Percentiles rank a stretch among this genome's conserved stretches.
These are phyloP conservation scores for Drosophila greeni DNA, from an alignment of 2,888 invertebrate species.

Conservation along the genomic window DNA sequence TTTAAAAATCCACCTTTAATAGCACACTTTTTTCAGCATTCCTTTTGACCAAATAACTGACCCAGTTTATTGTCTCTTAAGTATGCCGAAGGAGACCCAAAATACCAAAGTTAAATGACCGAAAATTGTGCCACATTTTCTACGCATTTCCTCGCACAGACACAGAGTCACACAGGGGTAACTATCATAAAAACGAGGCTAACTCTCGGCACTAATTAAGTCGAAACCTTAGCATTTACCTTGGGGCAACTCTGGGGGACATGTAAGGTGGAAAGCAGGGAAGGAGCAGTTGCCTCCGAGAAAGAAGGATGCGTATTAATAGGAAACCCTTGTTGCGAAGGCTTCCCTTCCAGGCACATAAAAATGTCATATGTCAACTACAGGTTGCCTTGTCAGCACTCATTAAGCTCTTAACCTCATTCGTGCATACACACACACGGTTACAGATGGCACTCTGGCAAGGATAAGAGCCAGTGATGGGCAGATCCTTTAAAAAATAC, in stretches of 20 bases:
- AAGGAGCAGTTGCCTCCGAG: constrained; percentile 15
- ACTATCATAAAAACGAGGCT: constrained; percentile 41
- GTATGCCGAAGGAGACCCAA: constrained; percentile 15
- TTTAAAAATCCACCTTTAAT: neutral
- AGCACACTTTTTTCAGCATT: neutral
- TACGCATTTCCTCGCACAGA: constrained; percentile 25
- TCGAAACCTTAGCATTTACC: constrained; percentile 71
- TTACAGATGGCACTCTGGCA: constrained; percentile 6
- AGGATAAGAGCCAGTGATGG: neutral
- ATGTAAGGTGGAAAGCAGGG: neutral
- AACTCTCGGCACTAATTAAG: constrained; percentile 64
- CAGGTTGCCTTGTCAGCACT: constrained; percentile 59
- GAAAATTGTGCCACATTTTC: constrained; percentile 55
- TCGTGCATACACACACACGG: constrained; percentile 32
- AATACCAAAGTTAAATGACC: constrained; percentile 45
- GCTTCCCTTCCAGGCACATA: constrained; percentile 53
- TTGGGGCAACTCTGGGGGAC: constrained; percentile 40
- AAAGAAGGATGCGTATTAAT: constrained; percentile 55
- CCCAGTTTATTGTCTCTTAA: constrained; percentile 12
- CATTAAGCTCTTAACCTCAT: constrained; percentile 73
- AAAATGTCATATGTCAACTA: constrained; percentile 72
- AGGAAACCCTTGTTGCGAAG: constrained; percentile 62
- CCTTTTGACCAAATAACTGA: constrained; percentile 16
- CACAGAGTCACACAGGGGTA: neutral
- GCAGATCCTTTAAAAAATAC: neutral